A percentile compares a stretch with the other conserved stretches of the same genome.
phyloP scores from a whole-genome alignment of 1,140 invertebrate genomes.

The Drosophila serrata region DNA sequence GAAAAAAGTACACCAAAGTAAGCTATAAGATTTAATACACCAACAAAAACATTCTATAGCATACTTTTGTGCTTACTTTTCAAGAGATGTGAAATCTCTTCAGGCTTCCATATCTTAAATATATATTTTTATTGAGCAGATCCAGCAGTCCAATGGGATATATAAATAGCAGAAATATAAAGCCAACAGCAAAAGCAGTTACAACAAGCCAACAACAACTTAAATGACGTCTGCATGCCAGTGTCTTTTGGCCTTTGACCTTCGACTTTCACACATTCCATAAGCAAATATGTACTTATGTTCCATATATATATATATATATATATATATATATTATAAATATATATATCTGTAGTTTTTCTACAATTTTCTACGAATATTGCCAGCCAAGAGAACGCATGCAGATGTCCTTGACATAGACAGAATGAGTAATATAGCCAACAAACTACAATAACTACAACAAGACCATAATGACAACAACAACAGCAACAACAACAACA shows the following conservation, averaged over 20 bases:
- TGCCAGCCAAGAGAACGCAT: constrained; percentile 1
- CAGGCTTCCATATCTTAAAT: neutral
- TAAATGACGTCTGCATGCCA: constrained; percentile 43
- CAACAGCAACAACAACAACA: constrained; percentile 68
- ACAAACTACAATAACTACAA: constrained; percentile 55
- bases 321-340: constrained; percentile 7
- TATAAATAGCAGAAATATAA: constrained; percentile 44
- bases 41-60: neutral
- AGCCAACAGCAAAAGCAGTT: constrained; percentile 56
- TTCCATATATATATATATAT: constrained; percentile 15
- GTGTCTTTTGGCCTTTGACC: constrained; percentile 2
- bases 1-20: neutral
- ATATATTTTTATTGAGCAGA: constrained; percentile 45
- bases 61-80: neutral
- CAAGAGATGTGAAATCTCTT: neutral
- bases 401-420: constrained; percentile 58
- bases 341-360: constrained; percentile 18
- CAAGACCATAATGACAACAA: constrained; percentile 60
- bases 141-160: constrained; percentile 39
- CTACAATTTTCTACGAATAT: constrained; percentile 2
- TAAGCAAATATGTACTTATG: constrained; percentile 27
- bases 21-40: neutral
- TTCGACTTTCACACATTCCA: constrained; percentile 58
- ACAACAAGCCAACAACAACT: constrained; percentile 58
- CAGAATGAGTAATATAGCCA: constrained; percentile 59